These are phyloP conservation scores for Drosophila antonietae DNA, from an alignment of 2,888 invertebrate species.

Conservation along the genomic window DNA sequence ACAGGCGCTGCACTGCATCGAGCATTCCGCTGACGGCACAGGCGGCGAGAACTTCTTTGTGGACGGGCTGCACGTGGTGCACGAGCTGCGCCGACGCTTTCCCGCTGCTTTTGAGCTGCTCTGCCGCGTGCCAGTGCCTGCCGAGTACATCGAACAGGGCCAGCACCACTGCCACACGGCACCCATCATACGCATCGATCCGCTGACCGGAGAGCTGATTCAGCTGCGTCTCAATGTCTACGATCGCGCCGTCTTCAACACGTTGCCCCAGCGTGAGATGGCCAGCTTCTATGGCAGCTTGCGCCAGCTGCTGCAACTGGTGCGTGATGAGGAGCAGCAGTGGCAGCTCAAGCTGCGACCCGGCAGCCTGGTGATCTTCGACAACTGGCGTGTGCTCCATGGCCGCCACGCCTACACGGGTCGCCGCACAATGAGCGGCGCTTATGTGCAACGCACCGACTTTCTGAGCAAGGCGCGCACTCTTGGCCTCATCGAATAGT, in stretches of 20 bases:
- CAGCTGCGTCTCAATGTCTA: conserved; percentile 91
- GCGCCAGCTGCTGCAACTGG: conserved; percentile 85
- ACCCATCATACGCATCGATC: conserved; percentile 87
- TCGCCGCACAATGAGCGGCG: conserved; percentile 88
- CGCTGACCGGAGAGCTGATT: conserved; percentile 86
- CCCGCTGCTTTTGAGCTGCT: conserved; percentile 87
- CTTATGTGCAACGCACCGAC: conserved; percentile 90
- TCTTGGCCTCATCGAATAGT: conserved; percentile 84
- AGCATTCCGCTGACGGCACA: conserved; percentile 85
- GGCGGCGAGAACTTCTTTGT: conserved; percentile 91
- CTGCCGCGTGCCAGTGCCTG: conserved; percentile 86
- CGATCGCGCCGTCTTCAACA: conserved; percentile 88
- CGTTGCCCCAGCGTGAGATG: conserved; percentile 86
- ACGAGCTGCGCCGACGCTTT: conserved; percentile 85
- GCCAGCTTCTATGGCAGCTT: conserved; percentile 88
- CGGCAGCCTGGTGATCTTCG: conserved; percentile 90
- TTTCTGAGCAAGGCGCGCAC: conserved; percentile 87
- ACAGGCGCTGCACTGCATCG: conserved; percentile 87
- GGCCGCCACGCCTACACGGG: conserved; percentile 90
- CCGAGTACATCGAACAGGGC: conserved; percentile 88
- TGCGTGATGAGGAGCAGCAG: conserved; percentile 85
- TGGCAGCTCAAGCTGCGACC: conserved; percentile 88
- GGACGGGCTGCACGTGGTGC: conserved; percentile 90
- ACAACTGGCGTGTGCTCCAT: conserved; percentile 92
- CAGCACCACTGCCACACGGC: conserved; percentile 86